Conservation (phyloP, 2,113 vertebrate genomes). For the Xiphophorus couchianus region DNA sequence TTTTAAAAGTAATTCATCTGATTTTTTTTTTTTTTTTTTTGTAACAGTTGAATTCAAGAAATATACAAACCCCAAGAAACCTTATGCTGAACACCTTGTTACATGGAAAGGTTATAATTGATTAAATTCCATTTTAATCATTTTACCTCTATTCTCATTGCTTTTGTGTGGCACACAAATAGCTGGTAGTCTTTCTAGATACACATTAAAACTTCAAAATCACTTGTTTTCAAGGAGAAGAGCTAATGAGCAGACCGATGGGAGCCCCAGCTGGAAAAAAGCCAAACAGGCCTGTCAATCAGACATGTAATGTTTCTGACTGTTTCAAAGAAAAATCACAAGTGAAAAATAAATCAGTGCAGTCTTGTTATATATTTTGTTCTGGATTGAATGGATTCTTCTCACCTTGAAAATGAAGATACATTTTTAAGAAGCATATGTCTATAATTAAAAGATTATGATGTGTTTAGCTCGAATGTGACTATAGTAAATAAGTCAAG, state of each 20-base stretch:
- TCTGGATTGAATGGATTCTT: not conserved
- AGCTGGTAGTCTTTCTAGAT: not conserved
- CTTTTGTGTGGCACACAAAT: not conserved
- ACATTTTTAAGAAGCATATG: too few species aligned
- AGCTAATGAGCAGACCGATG: not conserved
- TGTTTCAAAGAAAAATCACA: not conserved
- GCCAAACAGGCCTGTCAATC: not conserved
- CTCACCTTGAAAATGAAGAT: too few species aligned
- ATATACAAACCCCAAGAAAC: not conserved
- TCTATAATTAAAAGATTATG: too few species aligned
- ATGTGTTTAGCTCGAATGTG: too few species aligned
- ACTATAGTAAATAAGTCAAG: too few species aligned
- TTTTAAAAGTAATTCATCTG: not conserved
- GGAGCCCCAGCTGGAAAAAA: not conserved
- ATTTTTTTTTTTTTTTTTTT: not conserved
- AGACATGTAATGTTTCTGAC: not conserved
- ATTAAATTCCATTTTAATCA: not conserved
- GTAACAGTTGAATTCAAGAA: too few species aligned
- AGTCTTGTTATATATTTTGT: not conserved
- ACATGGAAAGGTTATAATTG: not conserved
- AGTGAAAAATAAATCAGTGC: not conserved
- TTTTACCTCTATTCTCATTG: not conserved
- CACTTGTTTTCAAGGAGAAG: not conserved
- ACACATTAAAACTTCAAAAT: not conserved
- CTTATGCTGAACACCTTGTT: not conserved